A percentile compares a stretch with the other conserved stretches of the same genome.
Evolutionary conservation across 2,113 vertebrate genomes (phyloP).

Genomic region (Trematocara nigrifrons): DNA sequence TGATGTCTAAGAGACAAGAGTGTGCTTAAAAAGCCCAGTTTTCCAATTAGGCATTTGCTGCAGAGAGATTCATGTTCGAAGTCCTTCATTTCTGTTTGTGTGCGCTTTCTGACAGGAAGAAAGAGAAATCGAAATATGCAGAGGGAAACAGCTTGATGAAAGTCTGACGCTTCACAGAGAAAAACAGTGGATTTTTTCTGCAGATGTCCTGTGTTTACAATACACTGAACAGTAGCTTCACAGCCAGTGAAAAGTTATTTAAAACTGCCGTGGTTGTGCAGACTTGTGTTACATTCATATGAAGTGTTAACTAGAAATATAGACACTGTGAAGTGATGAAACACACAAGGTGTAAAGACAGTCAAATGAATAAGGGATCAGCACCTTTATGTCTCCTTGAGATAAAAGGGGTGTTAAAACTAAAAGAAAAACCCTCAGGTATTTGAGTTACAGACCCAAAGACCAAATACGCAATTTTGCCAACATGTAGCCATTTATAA

Average conservation of each 20-base stretch:
- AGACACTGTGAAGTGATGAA: not conserved
- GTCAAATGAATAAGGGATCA: not conserved
- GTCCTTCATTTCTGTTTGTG: not conserved
- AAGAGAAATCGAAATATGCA: not conserved
- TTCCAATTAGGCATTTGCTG: not conserved
- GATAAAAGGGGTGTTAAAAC: not conserved
- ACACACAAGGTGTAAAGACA: not conserved
- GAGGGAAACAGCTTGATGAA: not conserved
- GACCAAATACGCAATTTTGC: not conserved
- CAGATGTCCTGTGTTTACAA: not conserved
- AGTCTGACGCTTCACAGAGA: not conserved
- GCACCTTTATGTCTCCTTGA: not conserved
- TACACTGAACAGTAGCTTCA: not conserved
- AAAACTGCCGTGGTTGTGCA: not conserved
- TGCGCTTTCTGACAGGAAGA: not conserved
- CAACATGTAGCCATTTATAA: not conserved
- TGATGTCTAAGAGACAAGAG: not conserved
- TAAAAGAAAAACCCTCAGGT: fast-evolving
- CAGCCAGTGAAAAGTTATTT: not conserved
- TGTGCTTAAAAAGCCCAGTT: not conserved
- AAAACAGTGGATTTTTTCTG: not conserved
- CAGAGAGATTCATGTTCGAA: not conserved
- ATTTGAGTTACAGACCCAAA: not conserved
- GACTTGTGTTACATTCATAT: not conserved
- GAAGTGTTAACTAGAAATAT: not conserved